phyloP scores from a whole-genome alignment of 2,113 vertebrate genomes.

The Eudyptes chrysolophus region DNA sequence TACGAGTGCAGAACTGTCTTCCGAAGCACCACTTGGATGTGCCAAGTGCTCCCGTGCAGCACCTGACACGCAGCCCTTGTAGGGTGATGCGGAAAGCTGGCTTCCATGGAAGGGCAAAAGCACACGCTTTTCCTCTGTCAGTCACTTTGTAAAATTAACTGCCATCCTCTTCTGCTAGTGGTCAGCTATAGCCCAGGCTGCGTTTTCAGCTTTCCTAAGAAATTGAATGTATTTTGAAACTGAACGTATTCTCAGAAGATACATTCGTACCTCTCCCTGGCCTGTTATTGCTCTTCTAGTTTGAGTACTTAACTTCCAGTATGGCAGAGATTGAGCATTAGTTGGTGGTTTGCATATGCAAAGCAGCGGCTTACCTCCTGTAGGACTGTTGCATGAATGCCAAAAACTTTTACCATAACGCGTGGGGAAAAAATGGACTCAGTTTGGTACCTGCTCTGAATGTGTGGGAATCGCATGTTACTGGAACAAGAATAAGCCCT shows the following conservation, averaged over 20 bases:
- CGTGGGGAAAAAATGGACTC: neutral
- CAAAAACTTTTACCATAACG: neutral
- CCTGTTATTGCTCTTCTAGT: neutral
- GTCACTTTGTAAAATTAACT: neutral
- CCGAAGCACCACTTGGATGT: neutral
- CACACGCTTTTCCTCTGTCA: neutral
- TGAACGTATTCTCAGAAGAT: neutral
- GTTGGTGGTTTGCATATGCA: neutral
- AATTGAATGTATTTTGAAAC: neutral
- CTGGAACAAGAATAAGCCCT: neutral
- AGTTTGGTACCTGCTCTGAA: neutral
- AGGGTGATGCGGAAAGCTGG: neutral
- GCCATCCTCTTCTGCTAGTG: neutral
- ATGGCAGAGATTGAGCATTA: neutral
- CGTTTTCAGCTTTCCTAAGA: neutral
- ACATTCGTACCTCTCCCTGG: neutral
- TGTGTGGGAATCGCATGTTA: neutral
- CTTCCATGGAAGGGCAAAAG: neutral
- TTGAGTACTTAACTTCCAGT: neutral
- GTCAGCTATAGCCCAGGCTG: neutral
- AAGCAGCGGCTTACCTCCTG: neutral
- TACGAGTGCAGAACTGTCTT: neutral
- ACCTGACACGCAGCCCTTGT: neutral
- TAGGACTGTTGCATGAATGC: neutral
- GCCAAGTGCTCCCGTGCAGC: fast-evolving